Percentiles rank a stretch among this genome's conserved stretches.
phyloP scores from a whole-genome alignment of 2,888 invertebrate genomes.

The Sminthurides aquaticus region DNA sequence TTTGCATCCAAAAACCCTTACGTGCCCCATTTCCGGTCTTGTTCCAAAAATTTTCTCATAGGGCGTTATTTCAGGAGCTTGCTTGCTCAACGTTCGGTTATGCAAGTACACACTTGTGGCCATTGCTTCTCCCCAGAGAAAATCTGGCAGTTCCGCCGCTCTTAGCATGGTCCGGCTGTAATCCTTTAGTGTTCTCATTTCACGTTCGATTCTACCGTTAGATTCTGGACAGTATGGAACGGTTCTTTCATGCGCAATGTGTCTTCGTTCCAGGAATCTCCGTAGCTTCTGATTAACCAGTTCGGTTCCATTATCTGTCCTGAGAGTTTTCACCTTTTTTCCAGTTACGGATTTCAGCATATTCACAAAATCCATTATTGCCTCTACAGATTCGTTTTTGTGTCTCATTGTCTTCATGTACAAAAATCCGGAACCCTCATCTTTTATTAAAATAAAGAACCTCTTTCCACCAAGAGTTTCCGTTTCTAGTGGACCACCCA shows the following conservation, averaged over 20 bases:
- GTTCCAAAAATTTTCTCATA: slow-evolving; percentile 39
- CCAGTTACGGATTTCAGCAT: slow-evolving; percentile 21
- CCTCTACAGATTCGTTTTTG: background rate
- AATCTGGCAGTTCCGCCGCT: slow-evolving; percentile 37
- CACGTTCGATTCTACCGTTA: too few species aligned
- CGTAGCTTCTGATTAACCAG: slow-evolving; percentile 35
- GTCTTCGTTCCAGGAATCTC: slow-evolving; percentile 35
- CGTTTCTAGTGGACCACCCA: slow-evolving; percentile 3
- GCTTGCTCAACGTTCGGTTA: slow-evolving; percentile 35
- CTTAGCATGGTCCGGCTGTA: slow-evolving; percentile 43
- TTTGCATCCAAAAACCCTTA: slow-evolving; percentile 38
- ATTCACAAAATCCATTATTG: slow-evolving; percentile 7
- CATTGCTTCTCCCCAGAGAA: slow-evolving; percentile 46
- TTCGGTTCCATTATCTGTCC: slow-evolving; percentile 23
- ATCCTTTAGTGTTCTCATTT: too few species aligned
- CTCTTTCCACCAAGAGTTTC: slow-evolving; percentile 7
- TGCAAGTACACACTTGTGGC: slow-evolving; percentile 45
- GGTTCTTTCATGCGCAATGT: slow-evolving; percentile 45
- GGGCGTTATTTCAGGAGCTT: slow-evolving; percentile 31
- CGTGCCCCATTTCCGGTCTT: slow-evolving; percentile 36
- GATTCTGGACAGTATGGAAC: slow-evolving; percentile 45
- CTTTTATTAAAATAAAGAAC: slow-evolving; percentile 15
- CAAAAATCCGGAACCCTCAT: slow-evolving; percentile 9
- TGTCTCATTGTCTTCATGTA: slow-evolving; percentile 6
- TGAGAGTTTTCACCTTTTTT: slow-evolving; percentile 17